Percentiles rank a stretch among this genome's conserved stretches.
phyloP scores from a whole-genome alignment of 2,113 vertebrate genomes.

The Telmatochromis brichardi region DNA sequence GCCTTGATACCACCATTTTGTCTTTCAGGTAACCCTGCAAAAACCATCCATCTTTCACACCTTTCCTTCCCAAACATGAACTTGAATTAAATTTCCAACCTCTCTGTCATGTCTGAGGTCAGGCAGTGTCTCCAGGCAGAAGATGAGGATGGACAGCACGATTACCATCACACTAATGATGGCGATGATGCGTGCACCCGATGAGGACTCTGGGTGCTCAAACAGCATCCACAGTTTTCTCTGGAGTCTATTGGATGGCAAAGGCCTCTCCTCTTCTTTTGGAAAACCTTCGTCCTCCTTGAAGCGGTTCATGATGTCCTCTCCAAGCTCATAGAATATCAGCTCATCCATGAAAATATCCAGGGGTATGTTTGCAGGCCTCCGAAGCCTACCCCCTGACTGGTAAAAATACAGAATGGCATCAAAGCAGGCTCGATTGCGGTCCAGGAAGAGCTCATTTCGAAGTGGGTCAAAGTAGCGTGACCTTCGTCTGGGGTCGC shows the following conservation, averaged over 20 bases:
- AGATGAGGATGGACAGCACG: constrained; percentile 89
- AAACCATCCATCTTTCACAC: neutral
- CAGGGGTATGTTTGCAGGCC: constrained; percentile 83
- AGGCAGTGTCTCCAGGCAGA: constrained; percentile 90
- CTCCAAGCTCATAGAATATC: constrained; percentile 85
- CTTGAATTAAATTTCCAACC: constrained; percentile 61
- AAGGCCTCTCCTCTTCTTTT: constrained; percentile 67
- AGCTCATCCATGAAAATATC: constrained; percentile 93
- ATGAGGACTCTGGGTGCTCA: constrained; percentile 88
- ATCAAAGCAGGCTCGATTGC: constrained; percentile 83
- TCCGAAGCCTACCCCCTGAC: constrained; percentile 82
- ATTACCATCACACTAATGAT: constrained; percentile 91
- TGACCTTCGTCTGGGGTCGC: constrained; percentile 72
- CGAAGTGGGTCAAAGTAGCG: constrained; percentile 80
- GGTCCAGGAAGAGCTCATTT: constrained; percentile 83
- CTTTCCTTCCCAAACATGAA: neutral
- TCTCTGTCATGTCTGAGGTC: constrained; percentile 81
- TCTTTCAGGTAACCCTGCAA: neutral
- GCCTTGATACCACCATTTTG: neutral
- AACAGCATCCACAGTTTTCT: constrained; percentile 86
- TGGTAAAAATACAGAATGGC: constrained; percentile 93
- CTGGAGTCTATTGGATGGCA: constrained; percentile 74
- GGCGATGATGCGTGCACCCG: constrained; percentile 83
- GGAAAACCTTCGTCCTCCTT: constrained; percentile 87
- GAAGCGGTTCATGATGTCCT: constrained; percentile 80